Base-by-base conservation (phyloP, 2,888 invertebrate genomes). In the Trissoscelio sp. region DNA sequence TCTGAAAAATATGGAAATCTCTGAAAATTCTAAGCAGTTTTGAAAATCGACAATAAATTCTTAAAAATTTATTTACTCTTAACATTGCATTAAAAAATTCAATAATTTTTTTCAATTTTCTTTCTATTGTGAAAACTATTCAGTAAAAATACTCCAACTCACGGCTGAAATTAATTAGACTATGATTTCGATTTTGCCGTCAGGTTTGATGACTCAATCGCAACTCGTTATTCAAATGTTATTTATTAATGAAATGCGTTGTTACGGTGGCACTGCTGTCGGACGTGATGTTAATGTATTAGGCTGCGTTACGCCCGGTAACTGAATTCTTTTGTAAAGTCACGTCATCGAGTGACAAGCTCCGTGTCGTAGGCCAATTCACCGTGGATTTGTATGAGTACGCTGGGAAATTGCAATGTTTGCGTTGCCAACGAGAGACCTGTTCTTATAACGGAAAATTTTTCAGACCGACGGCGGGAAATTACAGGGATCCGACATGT, bases 281-380 rank as follows among this genome's bases (percentile, higher is more conserved):
- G 51, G 48, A 74, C 72, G 75, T 81, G 44, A 81, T 73, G 83
- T 66, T 81, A 81, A 83, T 83, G 48, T 73, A 81, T 69, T 78
- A 78, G 78, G 37, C 73, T 44, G 55, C 58, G 73, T 73, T 70
- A 70, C 67, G 81, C 60, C 64, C 57, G 53, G 73, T 67, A 60
- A 67, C 66, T 67, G 60, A 77, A 75, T 75, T 77, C 66, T 74
- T 81, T 83, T 83, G 70, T 70, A 79, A 72, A 48, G 83, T 78
- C 74, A 75, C 74, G 79, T 81, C 81, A 79, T 79, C 79, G 73
- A 55, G 79, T 72, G 72, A 73, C 73, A 67, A 73, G 79, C 79
- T 66, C 64, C 62, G 60, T 72, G 77, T 78, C 69, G 64, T 48
- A 69, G 69, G 69, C 64, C 78, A 31, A 60, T 64, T 62, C 70